Percentiles rank a stretch among this genome's conserved stretches.
Conservation (phyloP, 2,113 vertebrate species). For the Galbula dea region DNA sequence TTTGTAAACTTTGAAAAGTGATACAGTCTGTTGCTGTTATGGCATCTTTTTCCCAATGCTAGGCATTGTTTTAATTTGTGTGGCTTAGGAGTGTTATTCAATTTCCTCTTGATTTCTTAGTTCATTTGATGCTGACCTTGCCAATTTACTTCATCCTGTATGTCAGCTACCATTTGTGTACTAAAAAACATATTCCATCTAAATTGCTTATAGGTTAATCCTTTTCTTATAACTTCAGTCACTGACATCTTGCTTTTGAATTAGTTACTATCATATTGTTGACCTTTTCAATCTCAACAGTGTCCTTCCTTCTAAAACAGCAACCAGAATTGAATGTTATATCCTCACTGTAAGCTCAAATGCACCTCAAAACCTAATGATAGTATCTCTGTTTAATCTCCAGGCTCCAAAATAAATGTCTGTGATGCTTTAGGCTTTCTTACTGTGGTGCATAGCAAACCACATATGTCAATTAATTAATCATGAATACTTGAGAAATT, state of each 20-base stretch:
- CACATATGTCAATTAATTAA: background rate
- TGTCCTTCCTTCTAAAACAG: constrained; percentile 57
- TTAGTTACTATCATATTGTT: constrained; percentile 72
- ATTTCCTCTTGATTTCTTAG: constrained; percentile 4
- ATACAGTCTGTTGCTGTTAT: background rate
- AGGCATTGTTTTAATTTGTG: background rate
- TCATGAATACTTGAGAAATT: background rate
- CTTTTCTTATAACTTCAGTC: constrained; percentile 53
- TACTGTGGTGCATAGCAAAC: background rate
- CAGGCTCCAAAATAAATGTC: background rate
- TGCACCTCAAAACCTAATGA: constrained; percentile 1
- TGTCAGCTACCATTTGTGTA: constrained; percentile 47
- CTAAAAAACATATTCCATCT: constrained; percentile 45
- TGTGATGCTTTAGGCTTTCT: background rate
- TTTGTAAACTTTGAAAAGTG: background rate
- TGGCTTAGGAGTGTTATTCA: background rate
- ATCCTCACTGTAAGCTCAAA: constrained; percentile 1
- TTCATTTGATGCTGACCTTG: constrained; percentile 56
- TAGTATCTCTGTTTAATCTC: background rate
- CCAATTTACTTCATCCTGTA: constrained; percentile 52
- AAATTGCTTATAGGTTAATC: constrained; percentile 72
- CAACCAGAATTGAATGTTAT: constrained; percentile 18
- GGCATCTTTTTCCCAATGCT: background rate
- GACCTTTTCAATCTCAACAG: constrained; percentile 75
- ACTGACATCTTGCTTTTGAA: constrained; percentile 69